Percentiles rank a stretch among this genome's conserved stretches.
Conservation (phyloP, 2,797 vertebrate species). For the Myotis findleyi region DNA sequence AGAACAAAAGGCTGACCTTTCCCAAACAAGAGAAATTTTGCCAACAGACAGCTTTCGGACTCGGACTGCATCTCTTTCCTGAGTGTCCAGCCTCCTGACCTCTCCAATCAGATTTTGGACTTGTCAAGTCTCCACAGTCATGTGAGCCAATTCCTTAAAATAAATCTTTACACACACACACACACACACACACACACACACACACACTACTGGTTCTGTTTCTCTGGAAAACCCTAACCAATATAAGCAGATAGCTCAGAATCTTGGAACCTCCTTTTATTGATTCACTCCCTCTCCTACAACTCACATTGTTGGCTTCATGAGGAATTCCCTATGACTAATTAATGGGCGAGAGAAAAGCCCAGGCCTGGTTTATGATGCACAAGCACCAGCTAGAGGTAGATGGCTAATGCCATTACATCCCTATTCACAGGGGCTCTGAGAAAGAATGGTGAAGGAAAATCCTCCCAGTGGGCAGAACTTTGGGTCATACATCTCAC, state of each 20-base stretch:
- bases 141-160: background rate
- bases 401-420: background rate
- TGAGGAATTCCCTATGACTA: background rate
- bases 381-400: background rate
- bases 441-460: background rate
- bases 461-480: background rate
- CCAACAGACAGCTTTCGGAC: background rate
- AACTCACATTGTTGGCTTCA: background rate
- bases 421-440: background rate
- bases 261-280: background rate
- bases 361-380: background rate
- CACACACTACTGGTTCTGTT: background rate
- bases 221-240: background rate
- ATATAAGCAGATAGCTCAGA: background rate
- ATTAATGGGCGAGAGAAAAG: background rate
- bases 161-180: background rate
- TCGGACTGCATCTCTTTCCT: background rate
- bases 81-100: background rate
- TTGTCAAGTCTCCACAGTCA: background rate
- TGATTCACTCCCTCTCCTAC: background rate
- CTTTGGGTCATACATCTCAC: background rate
- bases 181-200: background rate
- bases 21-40: background rate
- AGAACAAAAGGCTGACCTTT: background rate
- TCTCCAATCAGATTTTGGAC: background rate